These are phyloP conservation scores for Ranitomeya imitator DNA, from an alignment of 2,113 vertebrate species.

Conservation along the genomic window DNA sequence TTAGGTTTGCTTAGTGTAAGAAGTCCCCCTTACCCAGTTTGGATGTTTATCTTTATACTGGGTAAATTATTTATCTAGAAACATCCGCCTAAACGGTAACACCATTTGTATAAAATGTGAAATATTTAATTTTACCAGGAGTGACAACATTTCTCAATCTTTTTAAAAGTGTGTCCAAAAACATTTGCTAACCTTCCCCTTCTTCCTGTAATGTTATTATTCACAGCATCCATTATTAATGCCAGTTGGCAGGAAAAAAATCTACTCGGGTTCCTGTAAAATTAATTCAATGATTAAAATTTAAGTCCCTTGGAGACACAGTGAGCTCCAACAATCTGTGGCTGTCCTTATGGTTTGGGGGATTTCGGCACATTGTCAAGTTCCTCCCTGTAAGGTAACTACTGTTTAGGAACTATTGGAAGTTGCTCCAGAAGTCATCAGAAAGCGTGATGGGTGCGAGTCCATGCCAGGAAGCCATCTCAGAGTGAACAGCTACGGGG, in stretches of 20 bases:
- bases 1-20: conserved; percentile 40
- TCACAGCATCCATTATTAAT: conserved; percentile 67
- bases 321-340: conserved; percentile 61
- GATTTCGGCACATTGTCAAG: conserved; percentile 46
- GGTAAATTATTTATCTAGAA: conserved; percentile 32
- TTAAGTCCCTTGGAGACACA: conserved; percentile 67
- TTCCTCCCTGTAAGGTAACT: conserved; percentile 47
- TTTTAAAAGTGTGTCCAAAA: conserved; percentile 52
- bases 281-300: conserved; percentile 73
- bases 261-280: conserved; percentile 68
- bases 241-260: conserved; percentile 65
- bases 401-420: conserved; percentile 14
- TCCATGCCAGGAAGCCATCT: neutral
- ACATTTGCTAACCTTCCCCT: conserved; percentile 59
- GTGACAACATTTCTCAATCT: conserved; percentile 45
- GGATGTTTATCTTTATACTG: conserved; percentile 1
- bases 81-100: conserved; percentile 13
- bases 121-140: conserved; percentile 33
- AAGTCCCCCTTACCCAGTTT: neutral
- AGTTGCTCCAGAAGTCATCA: conserved; percentile 12
- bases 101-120: conserved; percentile 40
- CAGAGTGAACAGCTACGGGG: neutral
- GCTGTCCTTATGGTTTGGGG: conserved; percentile 61
- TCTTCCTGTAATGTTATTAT: conserved; percentile 60
- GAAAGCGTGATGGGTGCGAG: neutral